Evolutionary conservation across 2,797 vertebrate genomes (phyloP), one percentile per base, ranked within the genome.

Genomic region (Heterohyrax brucei): DNA sequence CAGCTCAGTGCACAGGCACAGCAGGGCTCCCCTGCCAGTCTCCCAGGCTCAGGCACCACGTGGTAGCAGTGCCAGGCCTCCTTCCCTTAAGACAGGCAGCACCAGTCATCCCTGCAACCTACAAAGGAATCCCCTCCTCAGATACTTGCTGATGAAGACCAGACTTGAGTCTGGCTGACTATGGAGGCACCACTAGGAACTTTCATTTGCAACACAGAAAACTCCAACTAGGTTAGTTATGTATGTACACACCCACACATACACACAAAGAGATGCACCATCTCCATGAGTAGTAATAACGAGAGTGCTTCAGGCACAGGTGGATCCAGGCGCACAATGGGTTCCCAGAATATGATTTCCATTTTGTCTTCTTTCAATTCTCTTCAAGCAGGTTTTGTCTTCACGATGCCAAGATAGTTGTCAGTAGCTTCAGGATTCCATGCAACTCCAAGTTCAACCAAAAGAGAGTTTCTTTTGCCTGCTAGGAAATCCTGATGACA

Each of bases 241-340:
- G 16, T 10, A 33, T 14, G 10, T 70, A 19, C n/a, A 30, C 56
- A 46, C 70, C n/a, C 46, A n/a, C 44, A 59, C n/a, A 18, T 73
- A 10, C 73, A n/a, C 75, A 59, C 44, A 33, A 80, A 61, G 28
- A 30, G 48, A 56, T 16, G 22, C 26, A n/a, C 33, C 87, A 26
- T 75, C n/a, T 79, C 56, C 46, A 5, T 48, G 19, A 90, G 44
- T 19, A 75, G 61, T 84, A 46, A 8, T 80, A 73, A 26, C 68
- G 48, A 44, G 7, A 19, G 1, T 4, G 5, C 30, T 75, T 94
- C 73, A 95, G 92, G 86, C 10, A 56, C 50, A 75, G 77, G 14
- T 76, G 78, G 72, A 84, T 84, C 81, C 61, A 77, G 91, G 66
- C 24, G 59, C 68, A 70, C 66, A 24, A 9, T 9, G 77, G 28